Evolutionary conservation across 2,888 invertebrate genomes (phyloP).

Genomic region (Heliconius cydno): DNA sequence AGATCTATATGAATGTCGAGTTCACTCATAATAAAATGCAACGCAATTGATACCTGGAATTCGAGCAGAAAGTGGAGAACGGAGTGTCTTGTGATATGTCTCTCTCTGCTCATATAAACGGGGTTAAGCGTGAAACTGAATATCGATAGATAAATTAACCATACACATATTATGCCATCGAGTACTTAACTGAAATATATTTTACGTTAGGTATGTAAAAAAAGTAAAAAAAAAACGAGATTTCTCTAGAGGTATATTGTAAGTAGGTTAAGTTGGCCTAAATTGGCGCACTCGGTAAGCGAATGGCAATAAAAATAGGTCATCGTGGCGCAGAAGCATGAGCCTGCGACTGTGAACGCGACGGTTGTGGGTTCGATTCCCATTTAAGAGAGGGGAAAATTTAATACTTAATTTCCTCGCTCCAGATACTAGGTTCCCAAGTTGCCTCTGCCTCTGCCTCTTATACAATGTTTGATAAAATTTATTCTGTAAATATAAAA

Average conservation of each 20-base stretch:
- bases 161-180: not conserved
- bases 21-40: too few species aligned
- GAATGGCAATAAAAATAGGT: not conserved
- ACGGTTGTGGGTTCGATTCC: too few species aligned
- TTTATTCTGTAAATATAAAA: not conserved
- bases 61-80: too few species aligned
- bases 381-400: too few species aligned
- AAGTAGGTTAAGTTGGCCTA: constrained; percentile 5
- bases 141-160: not conserved
- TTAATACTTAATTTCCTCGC: too few species aligned
- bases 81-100: too few species aligned
- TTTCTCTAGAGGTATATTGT: not conserved
- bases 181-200: not conserved
- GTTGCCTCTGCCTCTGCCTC: not conserved
- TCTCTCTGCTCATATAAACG: too few species aligned
- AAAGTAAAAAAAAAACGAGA: not conserved
- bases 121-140: not conserved
- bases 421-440: too few species aligned
- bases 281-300: not conserved
- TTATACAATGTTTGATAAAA: not conserved
- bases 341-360: too few species aligned
- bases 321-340: too few species aligned
- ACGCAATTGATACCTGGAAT: too few species aligned
- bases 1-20: too few species aligned
- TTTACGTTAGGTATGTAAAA: not conserved